Conservation (phyloP, 2,113 vertebrate species). For the Nycticebus coucang region DNA sequence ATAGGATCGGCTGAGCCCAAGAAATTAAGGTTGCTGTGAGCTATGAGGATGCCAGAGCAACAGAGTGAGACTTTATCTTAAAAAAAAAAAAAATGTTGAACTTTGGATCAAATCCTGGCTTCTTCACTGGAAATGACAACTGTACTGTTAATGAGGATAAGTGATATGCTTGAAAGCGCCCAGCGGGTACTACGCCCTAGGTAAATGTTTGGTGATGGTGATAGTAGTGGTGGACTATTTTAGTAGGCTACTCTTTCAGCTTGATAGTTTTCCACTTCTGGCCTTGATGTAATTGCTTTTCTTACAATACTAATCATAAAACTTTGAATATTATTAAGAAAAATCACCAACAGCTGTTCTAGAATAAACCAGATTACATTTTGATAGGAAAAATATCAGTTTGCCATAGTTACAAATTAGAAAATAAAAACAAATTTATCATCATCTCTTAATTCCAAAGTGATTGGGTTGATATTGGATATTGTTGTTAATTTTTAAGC, state of each 20-base stretch:
- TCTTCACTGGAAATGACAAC: neutral
- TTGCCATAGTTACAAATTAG: neutral
- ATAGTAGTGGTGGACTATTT: neutral
- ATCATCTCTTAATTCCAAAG: conserved; percentile 1
- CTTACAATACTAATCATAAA: neutral
- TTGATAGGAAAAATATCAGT: neutral
- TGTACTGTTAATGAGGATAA: neutral
- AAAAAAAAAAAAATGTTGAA: neutral
- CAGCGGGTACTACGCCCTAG: neutral
- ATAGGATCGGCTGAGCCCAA: no score
- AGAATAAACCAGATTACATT: conserved; percentile 20
- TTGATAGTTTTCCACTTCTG: neutral
- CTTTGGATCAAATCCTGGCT: neutral
- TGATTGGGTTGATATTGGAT: neutral
- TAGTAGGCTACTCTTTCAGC: neutral
- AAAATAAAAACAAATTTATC: neutral
- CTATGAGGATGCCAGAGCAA: no score
- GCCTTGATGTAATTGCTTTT: neutral
- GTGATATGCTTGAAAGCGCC: neutral
- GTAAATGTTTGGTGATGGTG: neutral
- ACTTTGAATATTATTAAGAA: conserved; percentile 4
- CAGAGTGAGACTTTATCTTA: no score
- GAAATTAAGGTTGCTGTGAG: no score
- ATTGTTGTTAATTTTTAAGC: neutral
- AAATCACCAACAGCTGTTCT: neutral